Conservation (phyloP, 2,797 vertebrate genomes). For the Bradypodion pumilum region DNA sequence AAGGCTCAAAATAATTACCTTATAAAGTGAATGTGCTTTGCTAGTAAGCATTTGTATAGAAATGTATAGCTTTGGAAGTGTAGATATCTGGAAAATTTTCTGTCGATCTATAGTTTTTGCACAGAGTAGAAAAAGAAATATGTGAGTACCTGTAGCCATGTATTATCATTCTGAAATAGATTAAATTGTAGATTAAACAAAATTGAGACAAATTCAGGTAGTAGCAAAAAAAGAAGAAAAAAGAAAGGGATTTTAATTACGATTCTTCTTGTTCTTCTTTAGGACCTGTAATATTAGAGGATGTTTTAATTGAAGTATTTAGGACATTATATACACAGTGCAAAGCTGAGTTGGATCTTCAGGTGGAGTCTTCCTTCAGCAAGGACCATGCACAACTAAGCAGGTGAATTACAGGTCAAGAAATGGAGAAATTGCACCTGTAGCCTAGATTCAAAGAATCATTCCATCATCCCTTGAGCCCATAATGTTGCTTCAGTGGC, state of each 20-base stretch:
- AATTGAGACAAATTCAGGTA: background rate
- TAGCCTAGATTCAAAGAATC: background rate
- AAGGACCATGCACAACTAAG: constrained; percentile 97
- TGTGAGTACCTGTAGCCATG: background rate
- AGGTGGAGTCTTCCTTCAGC: constrained; percentile 89
- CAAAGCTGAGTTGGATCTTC: constrained; percentile 91
- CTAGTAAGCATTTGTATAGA: background rate
- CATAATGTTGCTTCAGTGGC: background rate
- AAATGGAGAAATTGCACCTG: background rate
- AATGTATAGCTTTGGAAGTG: background rate
- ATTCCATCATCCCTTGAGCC: background rate
- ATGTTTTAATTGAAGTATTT: constrained; percentile 97
- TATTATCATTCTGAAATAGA: background rate
- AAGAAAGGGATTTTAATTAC: background rate
- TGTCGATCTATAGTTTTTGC: background rate
- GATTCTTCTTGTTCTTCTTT: constrained; percentile 49
- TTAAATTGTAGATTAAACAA: background rate
- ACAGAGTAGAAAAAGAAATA: background rate
- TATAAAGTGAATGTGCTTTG: background rate
- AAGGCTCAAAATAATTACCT: background rate
- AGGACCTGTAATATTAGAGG: constrained; percentile 97
- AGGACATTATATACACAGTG: constrained; percentile 93
- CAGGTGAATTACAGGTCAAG: constrained; percentile 78
- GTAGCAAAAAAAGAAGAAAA: accelerated
- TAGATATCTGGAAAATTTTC: background rate